Conservation (phyloP, 2,888 invertebrate species). For the Cheilosia pagana region DNA sequence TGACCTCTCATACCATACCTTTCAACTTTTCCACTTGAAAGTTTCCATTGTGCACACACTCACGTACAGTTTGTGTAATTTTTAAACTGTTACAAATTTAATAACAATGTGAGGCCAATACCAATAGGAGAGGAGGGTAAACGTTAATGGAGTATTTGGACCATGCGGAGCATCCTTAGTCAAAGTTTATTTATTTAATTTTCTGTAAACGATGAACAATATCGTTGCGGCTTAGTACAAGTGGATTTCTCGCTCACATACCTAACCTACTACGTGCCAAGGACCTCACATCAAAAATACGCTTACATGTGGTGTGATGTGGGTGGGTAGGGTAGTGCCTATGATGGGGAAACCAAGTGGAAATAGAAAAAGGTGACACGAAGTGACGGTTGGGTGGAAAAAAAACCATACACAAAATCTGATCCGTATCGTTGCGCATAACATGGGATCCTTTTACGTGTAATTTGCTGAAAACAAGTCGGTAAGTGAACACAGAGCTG, state of each 20-base stretch:
- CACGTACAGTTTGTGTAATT: neutral
- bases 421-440: conserved; percentile 38
- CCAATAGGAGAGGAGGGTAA: neutral
- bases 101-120: conserved; percentile 10
- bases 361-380: conserved; percentile 38
- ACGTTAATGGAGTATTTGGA: neutral
- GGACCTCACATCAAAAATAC: conserved; percentile 9
- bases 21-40: conserved; percentile 29
- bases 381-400: conserved; percentile 28
- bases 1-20: conserved; percentile 15
- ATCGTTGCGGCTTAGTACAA: conserved; percentile 6
- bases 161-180: conserved; percentile 1
- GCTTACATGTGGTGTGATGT: neutral
- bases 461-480: conserved; percentile 34
- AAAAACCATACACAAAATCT: neutral
- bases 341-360: conserved; percentile 1
- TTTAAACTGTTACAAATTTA: conserved; percentile 23
- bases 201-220: conserved; percentile 7
- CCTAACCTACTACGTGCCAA: conserved; percentile 22
- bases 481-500: neutral
- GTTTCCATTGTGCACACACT: neutral
- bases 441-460: conserved; percentile 48
- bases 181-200: conserved; percentile 52
- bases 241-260: conserved; percentile 5
- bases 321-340: neutral